These are phyloP conservation scores for Rhinogobius similis DNA, from an alignment of 2,113 vertebrate genomes.

Conservation along the genomic window DNA sequence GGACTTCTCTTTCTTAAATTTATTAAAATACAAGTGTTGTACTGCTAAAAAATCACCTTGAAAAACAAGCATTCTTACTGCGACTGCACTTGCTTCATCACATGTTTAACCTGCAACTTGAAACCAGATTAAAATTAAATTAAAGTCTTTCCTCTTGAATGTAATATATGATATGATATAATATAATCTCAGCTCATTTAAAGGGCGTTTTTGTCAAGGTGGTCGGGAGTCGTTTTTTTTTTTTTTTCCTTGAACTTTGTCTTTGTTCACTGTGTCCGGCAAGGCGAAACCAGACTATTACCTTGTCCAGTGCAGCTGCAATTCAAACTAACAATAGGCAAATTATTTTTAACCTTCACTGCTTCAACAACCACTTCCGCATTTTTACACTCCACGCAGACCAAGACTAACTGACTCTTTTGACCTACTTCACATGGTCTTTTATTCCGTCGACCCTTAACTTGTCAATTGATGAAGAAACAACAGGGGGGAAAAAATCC, in stretches of 20 bases:
- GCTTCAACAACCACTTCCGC: slow-evolving; percentile 7
- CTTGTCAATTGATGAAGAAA: slow-evolving; percentile 69
- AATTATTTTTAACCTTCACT: slow-evolving; percentile 17
- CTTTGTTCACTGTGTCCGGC: neutral
- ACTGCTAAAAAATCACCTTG: too few relatives aligned
- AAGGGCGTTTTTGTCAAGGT: too few relatives aligned
- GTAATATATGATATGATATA: too few relatives aligned
- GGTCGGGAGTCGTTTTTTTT: too few relatives aligned
- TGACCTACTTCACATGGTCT: slow-evolving; percentile 50
- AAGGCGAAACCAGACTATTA: neutral
- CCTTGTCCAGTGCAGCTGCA: slow-evolving; percentile 7
- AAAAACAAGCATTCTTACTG: too few relatives aligned
- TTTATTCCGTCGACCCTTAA: slow-evolving; percentile 62
- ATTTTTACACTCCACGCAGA: slow-evolving; percentile 1
- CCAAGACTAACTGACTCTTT: slow-evolving; percentile 31
- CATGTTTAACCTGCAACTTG: too few relatives aligned
- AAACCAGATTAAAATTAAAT: too few relatives aligned
- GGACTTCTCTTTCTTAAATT: too few relatives aligned
- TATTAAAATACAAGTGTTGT: too few relatives aligned
- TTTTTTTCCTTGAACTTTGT: neutral
- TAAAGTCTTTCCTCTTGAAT: too few relatives aligned
- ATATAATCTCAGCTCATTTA: too few relatives aligned
- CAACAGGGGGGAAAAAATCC: slow-evolving; percentile 63
- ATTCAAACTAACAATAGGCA: slow-evolving; percentile 21
- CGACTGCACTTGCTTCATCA: too few relatives aligned